Evolutionary conservation across 2,888 invertebrate species (phyloP).

Genomic region (Lasiommata megera): DNA sequence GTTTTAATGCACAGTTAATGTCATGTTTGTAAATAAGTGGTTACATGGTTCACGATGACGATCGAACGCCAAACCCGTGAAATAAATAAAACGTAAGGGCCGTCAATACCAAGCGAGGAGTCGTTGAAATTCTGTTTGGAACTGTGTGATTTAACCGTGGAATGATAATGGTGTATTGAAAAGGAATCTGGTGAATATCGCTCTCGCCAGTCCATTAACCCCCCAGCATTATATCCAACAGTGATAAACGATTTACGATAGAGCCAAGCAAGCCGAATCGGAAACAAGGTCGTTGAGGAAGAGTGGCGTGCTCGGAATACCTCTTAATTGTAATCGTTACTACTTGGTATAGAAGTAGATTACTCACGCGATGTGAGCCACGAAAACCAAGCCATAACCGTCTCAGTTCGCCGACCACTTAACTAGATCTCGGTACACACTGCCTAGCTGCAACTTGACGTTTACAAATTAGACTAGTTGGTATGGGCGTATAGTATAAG

Average conservation of each 20-base stretch:
- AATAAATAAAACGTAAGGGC: background rate
- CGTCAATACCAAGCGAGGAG: conserved; percentile 7
- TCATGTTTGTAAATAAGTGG: no score
- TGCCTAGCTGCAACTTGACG: no score
- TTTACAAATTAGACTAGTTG: no score
- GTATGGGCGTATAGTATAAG: no score
- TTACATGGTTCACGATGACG: no score
- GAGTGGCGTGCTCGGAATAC: conserved; percentile 63
- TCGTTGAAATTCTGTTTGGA: conserved; percentile 9
- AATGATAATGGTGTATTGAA: conserved; percentile 21
- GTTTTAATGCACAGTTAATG: no score
- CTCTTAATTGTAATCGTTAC: conserved; percentile 66
- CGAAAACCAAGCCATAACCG: background rate
- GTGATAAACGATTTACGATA: conserved; percentile 73
- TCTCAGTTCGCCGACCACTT: background rate
- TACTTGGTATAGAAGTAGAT: background rate
- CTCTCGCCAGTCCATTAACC: conserved; percentile 63
- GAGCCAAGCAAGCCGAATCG: conserved; percentile 60
- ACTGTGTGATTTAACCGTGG: background rate
- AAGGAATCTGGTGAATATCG: conserved; percentile 54
- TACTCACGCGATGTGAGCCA: background rate
- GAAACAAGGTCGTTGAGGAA: conserved; percentile 70
- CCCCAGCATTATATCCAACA: conserved; percentile 47
- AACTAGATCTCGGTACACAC: no score
- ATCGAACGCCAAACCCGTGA: background rate